These are phyloP conservation scores for Halcyon senegalensis DNA, from an alignment of 2,113 vertebrate genomes.

Conservation along the genomic window DNA sequence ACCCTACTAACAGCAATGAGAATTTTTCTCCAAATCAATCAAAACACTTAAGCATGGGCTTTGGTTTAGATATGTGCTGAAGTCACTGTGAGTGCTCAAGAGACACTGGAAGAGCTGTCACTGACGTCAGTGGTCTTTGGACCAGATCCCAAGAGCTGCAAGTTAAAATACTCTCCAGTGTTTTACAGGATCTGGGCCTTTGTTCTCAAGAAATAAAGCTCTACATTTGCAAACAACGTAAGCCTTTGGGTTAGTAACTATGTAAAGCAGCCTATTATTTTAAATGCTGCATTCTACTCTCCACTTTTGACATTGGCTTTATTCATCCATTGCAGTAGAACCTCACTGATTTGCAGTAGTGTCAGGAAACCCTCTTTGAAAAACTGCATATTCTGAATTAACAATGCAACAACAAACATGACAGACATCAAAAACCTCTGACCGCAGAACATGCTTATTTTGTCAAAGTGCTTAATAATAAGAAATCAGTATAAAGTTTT, in stretches of 20 bases:
- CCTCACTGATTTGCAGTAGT: constrained; percentile 56
- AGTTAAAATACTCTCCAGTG: neutral
- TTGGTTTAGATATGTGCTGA: neutral
- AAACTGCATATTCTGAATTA: constrained; percentile 35
- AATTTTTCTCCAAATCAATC: neutral
- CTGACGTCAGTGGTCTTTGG: neutral
- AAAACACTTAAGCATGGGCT: neutral
- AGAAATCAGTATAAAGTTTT: constrained; percentile 45
- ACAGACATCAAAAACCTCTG: constrained; percentile 35
- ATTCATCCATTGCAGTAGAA: constrained; percentile 60
- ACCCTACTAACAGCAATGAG: neutral
- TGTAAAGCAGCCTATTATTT: neutral
- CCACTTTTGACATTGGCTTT: constrained; percentile 45
- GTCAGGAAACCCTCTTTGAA: constrained; percentile 27
- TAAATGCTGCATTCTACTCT: constrained; percentile 40
- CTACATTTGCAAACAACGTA: neutral
- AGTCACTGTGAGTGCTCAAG: neutral
- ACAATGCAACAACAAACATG: constrained; percentile 21
- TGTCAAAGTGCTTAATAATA: neutral
- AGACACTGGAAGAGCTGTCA: neutral
- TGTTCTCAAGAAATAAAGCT: neutral
- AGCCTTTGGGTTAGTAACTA: neutral
- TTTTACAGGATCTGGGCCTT: neutral
- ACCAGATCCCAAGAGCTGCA: neutral
- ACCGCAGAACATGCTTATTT: neutral